phyloP scores from a whole-genome alignment of 2,113 vertebrate species.

The Bothrops jararaca region DNA sequence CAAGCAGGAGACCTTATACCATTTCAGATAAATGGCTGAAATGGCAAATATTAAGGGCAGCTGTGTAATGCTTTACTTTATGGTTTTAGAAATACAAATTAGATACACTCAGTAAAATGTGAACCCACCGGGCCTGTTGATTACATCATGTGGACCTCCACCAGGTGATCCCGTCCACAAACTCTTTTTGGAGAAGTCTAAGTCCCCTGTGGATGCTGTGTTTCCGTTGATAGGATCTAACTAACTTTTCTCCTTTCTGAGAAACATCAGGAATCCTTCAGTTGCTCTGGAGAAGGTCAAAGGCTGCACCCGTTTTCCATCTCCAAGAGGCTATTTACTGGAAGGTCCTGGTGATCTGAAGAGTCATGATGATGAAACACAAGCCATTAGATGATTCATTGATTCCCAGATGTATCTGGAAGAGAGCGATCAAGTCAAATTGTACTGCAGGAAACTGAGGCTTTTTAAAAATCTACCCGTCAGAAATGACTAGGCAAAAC shows the following conservation, averaged over 20 bases:
- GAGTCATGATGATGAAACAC: conserved; percentile 24
- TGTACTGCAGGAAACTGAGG: rapidly evolving
- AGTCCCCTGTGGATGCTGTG: too few species aligned
- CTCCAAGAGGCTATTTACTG: conserved; percentile 30
- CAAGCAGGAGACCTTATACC: not conserved
- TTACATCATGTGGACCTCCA: not conserved
- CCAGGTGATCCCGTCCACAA: not conserved
- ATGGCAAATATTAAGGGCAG: not conserved
- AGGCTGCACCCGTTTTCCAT: not conserved
- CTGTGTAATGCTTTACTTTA: not conserved
- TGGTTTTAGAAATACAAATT: not conserved
- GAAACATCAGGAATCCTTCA: not conserved
- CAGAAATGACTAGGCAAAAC: too few species aligned
- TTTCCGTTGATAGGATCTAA: not conserved
- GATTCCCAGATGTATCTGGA: conserved; percentile 23
- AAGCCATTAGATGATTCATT: conserved; percentile 56
- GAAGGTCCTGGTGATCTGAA: conserved; percentile 31
- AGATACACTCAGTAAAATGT: not conserved
- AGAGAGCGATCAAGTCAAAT: not conserved
- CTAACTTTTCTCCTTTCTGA: not conserved
- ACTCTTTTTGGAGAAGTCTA: not conserved
- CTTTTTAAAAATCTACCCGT: not conserved
- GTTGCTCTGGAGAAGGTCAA: not conserved
- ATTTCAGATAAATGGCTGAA: not conserved
- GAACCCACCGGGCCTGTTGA: not conserved